Conservation (phyloP, 2,888 invertebrate species). For the Strigamia crassipes region DNA sequence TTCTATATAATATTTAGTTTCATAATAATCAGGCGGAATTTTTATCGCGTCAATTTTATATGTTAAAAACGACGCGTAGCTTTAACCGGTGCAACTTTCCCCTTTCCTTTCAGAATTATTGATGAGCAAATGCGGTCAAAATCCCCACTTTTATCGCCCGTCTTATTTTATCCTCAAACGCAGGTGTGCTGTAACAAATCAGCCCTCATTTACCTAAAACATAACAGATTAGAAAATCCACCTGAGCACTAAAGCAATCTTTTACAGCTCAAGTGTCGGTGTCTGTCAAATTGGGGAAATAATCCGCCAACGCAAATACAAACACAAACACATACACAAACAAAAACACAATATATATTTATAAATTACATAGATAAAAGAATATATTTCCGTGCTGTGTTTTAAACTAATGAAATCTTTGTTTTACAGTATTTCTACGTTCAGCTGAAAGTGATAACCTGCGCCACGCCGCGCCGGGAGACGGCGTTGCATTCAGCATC, state of each 20-base stretch:
- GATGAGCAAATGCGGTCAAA: constrained; percentile 26
- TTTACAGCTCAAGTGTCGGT: neutral
- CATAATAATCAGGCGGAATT: too few relatives aligned
- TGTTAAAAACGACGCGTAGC: neutral
- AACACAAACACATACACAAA: too few relatives aligned
- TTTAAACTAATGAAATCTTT: neutral
- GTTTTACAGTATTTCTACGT: too few relatives aligned
- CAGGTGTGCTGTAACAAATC: constrained; percentile 29
- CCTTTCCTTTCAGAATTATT: neutral
- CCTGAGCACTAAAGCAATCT: neutral
- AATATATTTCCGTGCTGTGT: too few relatives aligned
- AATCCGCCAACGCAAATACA: too few relatives aligned
- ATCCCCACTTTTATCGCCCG: neutral
- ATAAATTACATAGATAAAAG: too few relatives aligned
- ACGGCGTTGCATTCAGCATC: constrained; percentile 4
- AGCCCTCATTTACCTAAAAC: constrained; percentile 14
- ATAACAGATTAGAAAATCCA: constrained; percentile 37
- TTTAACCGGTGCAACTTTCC: neutral
- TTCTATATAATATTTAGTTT: too few relatives aligned
- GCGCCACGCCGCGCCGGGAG: neutral
- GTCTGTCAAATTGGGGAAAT: neutral
- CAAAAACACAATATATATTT: too few relatives aligned
- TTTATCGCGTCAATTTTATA: neutral
- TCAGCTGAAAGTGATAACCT: neutral
- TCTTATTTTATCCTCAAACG: constrained; percentile 32